Base-by-base conservation (phyloP, 2,888 invertebrate species). In the Acleris cristana region DNA sequence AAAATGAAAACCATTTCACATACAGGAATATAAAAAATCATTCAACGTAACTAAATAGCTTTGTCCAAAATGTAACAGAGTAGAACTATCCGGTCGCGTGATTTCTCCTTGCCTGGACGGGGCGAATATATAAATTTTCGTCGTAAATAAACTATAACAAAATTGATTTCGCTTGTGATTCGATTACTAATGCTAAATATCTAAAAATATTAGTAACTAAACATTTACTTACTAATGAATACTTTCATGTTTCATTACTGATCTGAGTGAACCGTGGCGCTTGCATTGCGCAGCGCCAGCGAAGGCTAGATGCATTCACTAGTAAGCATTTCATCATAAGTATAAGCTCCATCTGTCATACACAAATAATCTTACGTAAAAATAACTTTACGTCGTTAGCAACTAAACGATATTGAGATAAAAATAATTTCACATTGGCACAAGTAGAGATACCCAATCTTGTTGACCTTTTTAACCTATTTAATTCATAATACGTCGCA, bases 1-100 rank as follows among this genome's bases (percentile, higher is more conserved):
- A 90, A 92, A 92, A 92, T 92, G 92, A 85, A 81, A 77, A 79
- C 81, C 92, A 91, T 91, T 92, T 92, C 89, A 91, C 90, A 87
- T 83, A 87, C 85, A 90, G 90, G 89, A 90, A 89, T 89, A 85
- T 79, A 81, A 82, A 77, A 79, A 82, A 80, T 78, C 76, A 54
- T 48, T 63, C 55, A 61, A 78, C 72, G 74, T 81, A 80, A 81
- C 80, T 82, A 79, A 83, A 77, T 65, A 72, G 64, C 56, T 52
- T 64, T 57, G 54, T 53, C 57, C 63, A 69, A 69, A 59, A 72
- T 69, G 67, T 70, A 65, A 72, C 34, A 52, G 55, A 64, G 40
- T 40, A 73, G 65, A 72, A 72, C 70, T 71, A 69, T 72, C 66
- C 69, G 69, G 69, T 66, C 72, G 60, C 44, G 40, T 30, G 51